These are phyloP conservation scores for Ispidina lecontei DNA, from an alignment of 2,797 vertebrate species.

Conservation along the genomic window DNA sequence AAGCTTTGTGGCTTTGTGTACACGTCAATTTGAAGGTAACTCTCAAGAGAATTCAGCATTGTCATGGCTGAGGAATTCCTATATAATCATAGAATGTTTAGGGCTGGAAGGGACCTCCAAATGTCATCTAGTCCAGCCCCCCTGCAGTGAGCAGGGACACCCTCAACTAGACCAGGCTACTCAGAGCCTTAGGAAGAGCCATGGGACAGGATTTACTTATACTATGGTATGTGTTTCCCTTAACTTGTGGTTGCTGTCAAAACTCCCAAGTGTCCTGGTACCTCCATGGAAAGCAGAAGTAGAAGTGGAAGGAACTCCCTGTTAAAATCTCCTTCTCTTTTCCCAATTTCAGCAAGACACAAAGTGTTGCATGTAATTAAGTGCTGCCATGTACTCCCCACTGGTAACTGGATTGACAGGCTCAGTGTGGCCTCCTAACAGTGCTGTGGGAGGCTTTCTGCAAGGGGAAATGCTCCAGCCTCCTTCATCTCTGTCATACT, in stretches of 20 bases:
- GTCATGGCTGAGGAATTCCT: neutral
- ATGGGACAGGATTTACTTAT: neutral
- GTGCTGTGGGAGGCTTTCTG: neutral
- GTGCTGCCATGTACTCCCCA: neutral
- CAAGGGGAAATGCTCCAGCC: neutral
- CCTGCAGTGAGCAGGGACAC: too few species aligned
- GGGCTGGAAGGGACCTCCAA: too few species aligned
- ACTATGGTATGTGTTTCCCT: neutral
- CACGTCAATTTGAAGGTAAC: neutral
- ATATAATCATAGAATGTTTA: neutral
- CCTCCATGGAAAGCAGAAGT: neutral
- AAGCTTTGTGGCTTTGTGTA: neutral
- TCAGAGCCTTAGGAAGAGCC: neutral
- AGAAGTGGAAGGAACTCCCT: neutral
- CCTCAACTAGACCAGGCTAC: too few species aligned
- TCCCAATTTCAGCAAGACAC: neutral
- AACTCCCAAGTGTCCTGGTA: neutral
- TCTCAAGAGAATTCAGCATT: neutral
- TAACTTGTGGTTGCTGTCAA: neutral
- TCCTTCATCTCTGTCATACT: neutral
- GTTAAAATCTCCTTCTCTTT: neutral
- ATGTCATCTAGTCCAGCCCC: too few species aligned
- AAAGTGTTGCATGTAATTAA: neutral
- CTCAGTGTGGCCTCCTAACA: neutral
- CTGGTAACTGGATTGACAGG: neutral